Evolutionary conservation across 2,888 invertebrate species (phyloP).

Genomic region (Phortica okadai): DNA sequence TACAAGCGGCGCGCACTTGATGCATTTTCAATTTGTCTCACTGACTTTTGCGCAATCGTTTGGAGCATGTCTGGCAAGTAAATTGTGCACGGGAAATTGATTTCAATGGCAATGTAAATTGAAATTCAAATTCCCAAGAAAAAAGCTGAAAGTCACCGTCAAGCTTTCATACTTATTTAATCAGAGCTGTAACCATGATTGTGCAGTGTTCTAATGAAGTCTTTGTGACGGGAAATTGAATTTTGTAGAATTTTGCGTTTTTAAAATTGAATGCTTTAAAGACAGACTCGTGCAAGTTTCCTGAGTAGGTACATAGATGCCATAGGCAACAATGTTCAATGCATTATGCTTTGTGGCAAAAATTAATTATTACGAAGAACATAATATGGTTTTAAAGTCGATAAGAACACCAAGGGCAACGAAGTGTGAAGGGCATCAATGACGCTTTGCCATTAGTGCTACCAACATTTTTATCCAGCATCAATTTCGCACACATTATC

Average conservation of each 20-base stretch:
- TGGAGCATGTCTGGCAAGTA: not conserved
- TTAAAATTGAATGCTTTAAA: not conserved
- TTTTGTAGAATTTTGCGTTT: not conserved
- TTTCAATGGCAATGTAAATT: conserved; percentile 21
- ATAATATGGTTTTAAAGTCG: not conserved
- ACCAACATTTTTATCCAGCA: not conserved
- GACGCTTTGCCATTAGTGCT: not conserved
- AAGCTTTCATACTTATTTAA: not conserved
- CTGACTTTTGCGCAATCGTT: not conserved
- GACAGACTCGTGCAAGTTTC: not conserved
- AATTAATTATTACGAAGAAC: not conserved
- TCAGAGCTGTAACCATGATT: not conserved
- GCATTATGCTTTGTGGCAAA: not conserved
- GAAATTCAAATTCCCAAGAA: conserved; percentile 12
- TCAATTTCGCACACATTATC: not conserved
- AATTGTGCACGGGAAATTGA: conserved; percentile 25
- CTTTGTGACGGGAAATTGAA: conserved; percentile 2
- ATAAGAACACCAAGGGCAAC: not conserved
- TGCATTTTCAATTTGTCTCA: not conserved
- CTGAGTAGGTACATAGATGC: not conserved
- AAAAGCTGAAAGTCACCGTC: not conserved
- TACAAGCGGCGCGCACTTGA: not conserved
- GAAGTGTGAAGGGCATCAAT: not conserved
- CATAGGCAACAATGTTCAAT: not conserved
- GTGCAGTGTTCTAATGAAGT: conserved; percentile 18